phyloP scores from a whole-genome alignment of 2,113 vertebrate species.

The Saguinus imperator region DNA sequence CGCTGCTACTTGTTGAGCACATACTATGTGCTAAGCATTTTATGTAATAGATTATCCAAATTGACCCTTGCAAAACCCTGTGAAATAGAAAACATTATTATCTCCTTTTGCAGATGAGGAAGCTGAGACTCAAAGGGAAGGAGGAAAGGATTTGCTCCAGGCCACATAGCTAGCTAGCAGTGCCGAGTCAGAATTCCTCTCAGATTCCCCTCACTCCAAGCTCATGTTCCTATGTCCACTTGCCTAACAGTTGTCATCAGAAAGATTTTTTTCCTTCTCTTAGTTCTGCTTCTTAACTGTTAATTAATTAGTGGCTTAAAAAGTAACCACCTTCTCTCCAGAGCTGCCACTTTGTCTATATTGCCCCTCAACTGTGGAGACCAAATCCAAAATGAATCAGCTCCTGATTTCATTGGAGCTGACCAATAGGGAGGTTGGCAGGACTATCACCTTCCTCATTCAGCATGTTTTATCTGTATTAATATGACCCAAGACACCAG shows the following conservation, averaged over 20 bases:
- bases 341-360: neutral
- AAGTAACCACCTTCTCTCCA: neutral
- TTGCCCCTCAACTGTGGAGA: neutral
- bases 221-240: neutral
- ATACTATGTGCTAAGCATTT: neutral
- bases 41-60: neutral
- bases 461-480: neutral
- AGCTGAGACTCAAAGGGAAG: neutral
- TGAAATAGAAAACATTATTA: neutral
- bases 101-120: neutral
- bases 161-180: neutral
- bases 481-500: neutral
- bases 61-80: fast-evolving
- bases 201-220: neutral
- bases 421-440: neutral
- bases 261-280: neutral
- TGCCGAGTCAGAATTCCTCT: neutral
- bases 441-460: neutral
- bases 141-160: neutral
- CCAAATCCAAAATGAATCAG: neutral
- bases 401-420: neutral
- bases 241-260: neutral
- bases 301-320: neutral
- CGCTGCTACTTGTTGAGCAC: neutral
- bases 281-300: neutral